Base-by-base conservation (phyloP, 2,888 invertebrate genomes). In the Cephalotes varians region DNA sequence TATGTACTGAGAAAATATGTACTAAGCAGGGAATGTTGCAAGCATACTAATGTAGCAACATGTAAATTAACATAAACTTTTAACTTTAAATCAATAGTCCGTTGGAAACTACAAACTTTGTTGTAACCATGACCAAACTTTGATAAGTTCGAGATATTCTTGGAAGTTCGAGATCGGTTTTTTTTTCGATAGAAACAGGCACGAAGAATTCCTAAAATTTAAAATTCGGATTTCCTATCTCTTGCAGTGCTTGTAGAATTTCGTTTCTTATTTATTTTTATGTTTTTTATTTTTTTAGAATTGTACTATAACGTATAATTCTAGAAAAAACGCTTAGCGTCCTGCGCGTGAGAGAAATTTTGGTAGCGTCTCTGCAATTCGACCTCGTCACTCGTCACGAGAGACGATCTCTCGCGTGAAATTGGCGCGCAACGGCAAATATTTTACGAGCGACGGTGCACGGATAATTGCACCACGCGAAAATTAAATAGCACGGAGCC, bases 401-500 rank as follows among this genome's bases (percentile, higher is more conserved):
- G 31, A 40, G 37, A 54, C 40, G 34, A 67, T 37, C 9, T 37
- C 49, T 49, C 65, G 28, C 18, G 44, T 44, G 54, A 49, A 76
- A 65, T 76, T 15, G 21, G 34, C 21, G 31, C 15, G 21, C 49
- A 7, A 28, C 12, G 15, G 65, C 28, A 76, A 76, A 76, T 31
- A 69, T 40, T 51, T 76, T 31, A 49, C 34, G 40, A 74, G 49
- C 15, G 60, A 72, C 47, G n/a, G 18, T 21, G 37, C 28, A 9
- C 12, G 47, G 3, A 73, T 79, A 73, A 81, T 40, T 74, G 51
- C 60, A n/a, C 49, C 40, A 49, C 2, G 60, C 44, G 56, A 81
- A 77, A 81, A 74, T 81, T 56, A 56, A 76, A 76, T 54, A 77
- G 64, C 62, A 54, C 76, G 44, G 44, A 64, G 37, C 79, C 56